Evolutionary conservation across 2,888 invertebrate genomes (phyloP).

Genomic region (Cryptus viduatorius): DNA sequence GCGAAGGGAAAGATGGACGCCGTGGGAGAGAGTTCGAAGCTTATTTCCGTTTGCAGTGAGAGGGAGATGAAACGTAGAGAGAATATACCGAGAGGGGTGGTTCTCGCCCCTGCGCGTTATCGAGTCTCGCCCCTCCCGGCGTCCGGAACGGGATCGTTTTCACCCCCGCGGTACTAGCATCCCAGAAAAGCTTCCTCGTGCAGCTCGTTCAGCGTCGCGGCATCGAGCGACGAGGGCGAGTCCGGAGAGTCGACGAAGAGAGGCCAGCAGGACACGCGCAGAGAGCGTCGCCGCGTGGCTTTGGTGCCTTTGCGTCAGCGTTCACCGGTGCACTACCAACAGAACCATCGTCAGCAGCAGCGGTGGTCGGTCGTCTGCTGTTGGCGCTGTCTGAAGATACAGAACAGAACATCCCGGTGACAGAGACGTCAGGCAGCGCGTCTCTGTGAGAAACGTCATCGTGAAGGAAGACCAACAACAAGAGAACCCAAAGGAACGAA

Average conservation of each 20-base stretch:
- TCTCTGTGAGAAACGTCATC: slow-evolving; percentile 58
- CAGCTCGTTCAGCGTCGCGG: slow-evolving; percentile 72
- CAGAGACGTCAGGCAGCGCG: neutral
- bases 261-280: slow-evolving; percentile 70
- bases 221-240: slow-evolving; percentile 82
- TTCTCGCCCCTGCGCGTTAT: slow-evolving; percentile 82
- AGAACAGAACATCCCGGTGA: slow-evolving; percentile 42
- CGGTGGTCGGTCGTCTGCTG: slow-evolving; percentile 67
- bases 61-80: slow-evolving; percentile 52
- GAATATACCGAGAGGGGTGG: slow-evolving; percentile 75
- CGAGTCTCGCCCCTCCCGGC: slow-evolving; percentile 76
- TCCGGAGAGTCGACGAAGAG: slow-evolving; percentile 78
- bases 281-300: slow-evolving; percentile 86
- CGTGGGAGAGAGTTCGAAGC: slow-evolving; percentile 55
- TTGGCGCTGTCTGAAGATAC: slow-evolving; percentile 58
- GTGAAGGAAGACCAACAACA: slow-evolving; percentile 27
- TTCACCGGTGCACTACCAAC: slow-evolving; percentile 86
- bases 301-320: slow-evolving; percentile 85
- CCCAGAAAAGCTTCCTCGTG: slow-evolving; percentile 66
- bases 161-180: slow-evolving; percentile 57
- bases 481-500: neutral
- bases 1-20: slow-evolving; percentile 62
- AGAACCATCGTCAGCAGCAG: slow-evolving; percentile 78
- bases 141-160: slow-evolving; percentile 66
- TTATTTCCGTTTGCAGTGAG: slow-evolving; percentile 32